These are phyloP conservation scores for Istiophorus platypterus DNA, from an alignment of 2,113 vertebrate genomes.

Conservation along the genomic window DNA sequence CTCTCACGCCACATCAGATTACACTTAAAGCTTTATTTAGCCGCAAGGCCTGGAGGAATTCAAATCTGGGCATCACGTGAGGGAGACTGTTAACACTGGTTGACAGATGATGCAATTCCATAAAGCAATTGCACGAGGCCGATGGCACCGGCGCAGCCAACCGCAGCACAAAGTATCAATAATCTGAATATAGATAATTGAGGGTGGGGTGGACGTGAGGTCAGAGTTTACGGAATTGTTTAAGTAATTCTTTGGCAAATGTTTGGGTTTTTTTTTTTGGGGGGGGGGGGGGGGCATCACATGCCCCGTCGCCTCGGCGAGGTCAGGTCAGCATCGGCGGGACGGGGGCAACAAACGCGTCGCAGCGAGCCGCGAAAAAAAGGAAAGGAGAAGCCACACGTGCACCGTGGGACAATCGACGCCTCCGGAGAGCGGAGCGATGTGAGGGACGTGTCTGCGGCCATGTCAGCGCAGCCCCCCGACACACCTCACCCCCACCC, in stretches of 20 bases:
- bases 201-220: background rate
- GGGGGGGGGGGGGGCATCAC: constrained; percentile 1
- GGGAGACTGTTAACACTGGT: constrained; percentile 23
- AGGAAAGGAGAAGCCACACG: no score
- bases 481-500: background rate
- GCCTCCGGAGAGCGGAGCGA: constrained; percentile 10
- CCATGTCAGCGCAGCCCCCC: constrained; percentile 64
- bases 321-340: no score
- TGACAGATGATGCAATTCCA: constrained; percentile 79
- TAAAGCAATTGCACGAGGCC: constrained; percentile 61
- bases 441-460: constrained; percentile 74
- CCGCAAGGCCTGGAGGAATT: constrained; percentile 12
- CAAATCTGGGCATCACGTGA: constrained; percentile 51
- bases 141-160: constrained; percentile 11
- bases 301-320: no score
- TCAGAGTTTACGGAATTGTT: background rate
- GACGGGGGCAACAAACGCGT: constrained; percentile 13
- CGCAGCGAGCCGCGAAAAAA: constrained; percentile 36
- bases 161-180: constrained; percentile 31
- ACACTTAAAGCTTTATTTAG: constrained; percentile 47
- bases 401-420: constrained; percentile 36
- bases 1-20: constrained; percentile 36
- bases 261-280: no score
- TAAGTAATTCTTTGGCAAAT: background rate
- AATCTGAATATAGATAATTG: background rate